These are phyloP conservation scores for Branchipolynoe longqiensis DNA, from an alignment of 2,888 invertebrate genomes.

Conservation along the genomic window DNA sequence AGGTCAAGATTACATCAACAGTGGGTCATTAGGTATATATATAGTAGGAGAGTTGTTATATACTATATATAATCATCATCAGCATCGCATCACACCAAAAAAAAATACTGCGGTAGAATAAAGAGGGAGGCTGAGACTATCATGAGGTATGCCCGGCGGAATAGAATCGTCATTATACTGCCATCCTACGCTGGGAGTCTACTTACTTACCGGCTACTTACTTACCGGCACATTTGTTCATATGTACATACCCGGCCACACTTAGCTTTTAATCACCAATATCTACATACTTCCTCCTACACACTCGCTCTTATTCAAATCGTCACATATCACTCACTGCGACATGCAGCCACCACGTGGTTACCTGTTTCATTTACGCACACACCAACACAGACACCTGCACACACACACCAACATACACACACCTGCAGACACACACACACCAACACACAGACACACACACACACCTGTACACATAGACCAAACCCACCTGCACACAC, in stretches of 20 bases:
- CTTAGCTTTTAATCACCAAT: too few relatives aligned
- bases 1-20: slow-evolving; percentile 53
- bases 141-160: neutral
- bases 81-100: slow-evolving; percentile 34
- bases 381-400: too few relatives aligned
- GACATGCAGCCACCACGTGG: too few relatives aligned
- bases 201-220: too few relatives aligned
- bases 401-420: too few relatives aligned
- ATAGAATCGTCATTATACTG: neutral
- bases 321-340: too few relatives aligned
- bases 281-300: too few relatives aligned
- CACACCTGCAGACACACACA: neutral
- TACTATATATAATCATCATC: neutral
- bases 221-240: too few relatives aligned
- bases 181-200: too few relatives aligned
- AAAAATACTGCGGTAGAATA: neutral
- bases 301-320: too few relatives aligned
- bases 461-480: neutral
- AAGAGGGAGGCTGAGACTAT: neutral
- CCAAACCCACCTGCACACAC: neutral
- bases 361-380: too few relatives aligned
- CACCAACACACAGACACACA: neutral
- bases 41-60: slow-evolving; percentile 28
- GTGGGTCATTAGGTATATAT: slow-evolving; percentile 24
- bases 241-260: too few relatives aligned